Evolutionary conservation across 2,888 invertebrate species (phyloP), one percentile per base, ranked within the genome.

Genomic region (Dendrolimus houi): DNA sequence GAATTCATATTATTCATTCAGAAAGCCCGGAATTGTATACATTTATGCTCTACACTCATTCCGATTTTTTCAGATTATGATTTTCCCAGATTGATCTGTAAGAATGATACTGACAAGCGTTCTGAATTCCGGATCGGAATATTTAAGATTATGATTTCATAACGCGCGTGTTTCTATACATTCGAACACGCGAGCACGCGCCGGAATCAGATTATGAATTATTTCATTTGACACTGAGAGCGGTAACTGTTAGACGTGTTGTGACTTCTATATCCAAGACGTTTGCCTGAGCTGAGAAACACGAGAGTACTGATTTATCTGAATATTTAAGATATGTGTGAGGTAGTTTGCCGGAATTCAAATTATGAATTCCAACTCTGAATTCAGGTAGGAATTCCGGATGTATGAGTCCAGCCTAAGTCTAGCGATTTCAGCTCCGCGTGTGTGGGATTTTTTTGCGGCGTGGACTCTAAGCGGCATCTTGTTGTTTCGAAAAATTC

Each of bases 331-430:
- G 41, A 55, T 55, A 41, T 55, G 55, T 55, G 55, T 41, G 55
- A 55, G 55, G 55, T 42, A 55, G 55, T 42, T 55, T 55, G 55
- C 41, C 55, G 41, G 55, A 55, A 55, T 55, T 55, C 55, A 55
- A 55, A 55, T 55, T 55, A 55, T 55, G 9, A 41, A 55, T 55
- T 55, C 41, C 55, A 42, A 55, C 40, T 55, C 55, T 55, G 55
- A 41, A 55, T 41, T 55, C 55, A 55, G 42, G 41, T 55, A 55
- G 55, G 55, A 55, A 55, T 55, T 55, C 6, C 55, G 55, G 55
- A 55, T 55, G 55, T 55, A 55, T 55, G 42, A 42, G 42, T 42
- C 2, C 42, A 42, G 42, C 42, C 42, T 17, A 17, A 17, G 17
- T 17, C 17, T 3, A 3, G 17, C 17, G 17, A 17, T 17, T 17